These are phyloP conservation scores for Gopherus evgoodei DNA, from an alignment of 2,113 vertebrate genomes.

Conservation along the genomic window DNA sequence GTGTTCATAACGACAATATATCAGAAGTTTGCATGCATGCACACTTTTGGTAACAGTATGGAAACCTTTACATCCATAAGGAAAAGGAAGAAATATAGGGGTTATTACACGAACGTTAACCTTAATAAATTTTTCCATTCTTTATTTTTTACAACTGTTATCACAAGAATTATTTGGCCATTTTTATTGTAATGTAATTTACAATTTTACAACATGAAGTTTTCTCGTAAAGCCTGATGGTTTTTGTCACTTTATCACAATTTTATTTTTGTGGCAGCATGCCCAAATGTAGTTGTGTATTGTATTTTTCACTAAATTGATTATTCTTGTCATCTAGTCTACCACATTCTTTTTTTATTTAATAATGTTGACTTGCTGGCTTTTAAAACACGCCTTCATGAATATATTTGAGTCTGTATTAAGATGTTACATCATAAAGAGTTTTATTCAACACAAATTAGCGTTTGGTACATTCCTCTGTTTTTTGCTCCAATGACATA, in stretches of 20 bases:
- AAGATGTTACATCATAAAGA: rapidly evolving
- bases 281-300: neutral
- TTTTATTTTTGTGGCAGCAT: conserved; percentile 16
- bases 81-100: conserved; percentile 63
- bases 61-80: conserved; percentile 35
- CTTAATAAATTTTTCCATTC: conserved; percentile 13
- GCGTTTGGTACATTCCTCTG: neutral
- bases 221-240: conserved; percentile 14
- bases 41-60: neutral
- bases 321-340: neutral
- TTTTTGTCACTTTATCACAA: neutral
- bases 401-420: neutral
- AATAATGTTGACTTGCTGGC: neutral
- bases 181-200: neutral
- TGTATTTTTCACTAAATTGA: neutral
- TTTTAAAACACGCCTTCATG: neutral
- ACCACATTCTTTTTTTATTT: neutral
- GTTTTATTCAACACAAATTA: neutral
- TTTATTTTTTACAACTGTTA: conserved; percentile 23
- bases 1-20: conserved; percentile 38
- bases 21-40: conserved; percentile 58
- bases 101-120: conserved; percentile 47
- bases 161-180: neutral
- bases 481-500: neutral
- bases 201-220: neutral